phyloP scores from a whole-genome alignment of 2,888 invertebrate species.

The Aproaerema taeniolella region DNA sequence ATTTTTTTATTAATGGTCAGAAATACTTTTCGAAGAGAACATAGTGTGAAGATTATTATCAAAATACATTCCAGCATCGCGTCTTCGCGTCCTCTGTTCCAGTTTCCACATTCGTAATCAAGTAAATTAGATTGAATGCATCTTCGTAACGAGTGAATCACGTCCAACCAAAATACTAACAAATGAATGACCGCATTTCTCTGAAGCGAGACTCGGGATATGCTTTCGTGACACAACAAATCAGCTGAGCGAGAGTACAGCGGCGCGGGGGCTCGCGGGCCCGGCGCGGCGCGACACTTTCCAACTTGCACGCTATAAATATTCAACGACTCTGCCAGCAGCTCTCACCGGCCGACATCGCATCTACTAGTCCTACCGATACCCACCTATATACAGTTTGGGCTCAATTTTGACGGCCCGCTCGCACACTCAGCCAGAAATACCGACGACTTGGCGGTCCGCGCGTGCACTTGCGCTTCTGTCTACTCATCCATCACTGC shows the following conservation, averaged over 20 bases:
- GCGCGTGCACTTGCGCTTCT: conserved; percentile 53
- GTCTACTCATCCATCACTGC: conserved; percentile 75
- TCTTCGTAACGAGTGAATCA: conserved; percentile 23
- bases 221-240: conserved; percentile 43
- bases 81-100: conserved; percentile 2
- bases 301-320: conserved; percentile 64
- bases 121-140: conserved; percentile 13
- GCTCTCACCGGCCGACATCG: conserved; percentile 30
- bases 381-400: conserved; percentile 75
- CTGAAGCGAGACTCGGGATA: conserved; percentile 32
- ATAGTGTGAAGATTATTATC: too few species aligned
- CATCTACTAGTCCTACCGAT: conserved; percentile 27
- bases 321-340: conserved; percentile 53
- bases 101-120: conserved; percentile 11
- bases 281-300: conserved; percentile 46
- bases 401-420: conserved; percentile 75
- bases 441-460: conserved; percentile 45
- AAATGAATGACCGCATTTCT: conserved; percentile 37
- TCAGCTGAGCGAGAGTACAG: conserved; percentile 50
- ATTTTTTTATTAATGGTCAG: too few species aligned
- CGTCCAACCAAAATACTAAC: conserved; percentile 29
- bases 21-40: too few species aligned
- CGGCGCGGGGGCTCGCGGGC: conserved; percentile 21
- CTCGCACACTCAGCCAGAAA: conserved; percentile 58
- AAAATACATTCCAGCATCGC: conserved; percentile 7